These are phyloP conservation scores for Rhopalosiphum padi DNA, from an alignment of 1,140 invertebrate genomes.

Conservation along the genomic window DNA sequence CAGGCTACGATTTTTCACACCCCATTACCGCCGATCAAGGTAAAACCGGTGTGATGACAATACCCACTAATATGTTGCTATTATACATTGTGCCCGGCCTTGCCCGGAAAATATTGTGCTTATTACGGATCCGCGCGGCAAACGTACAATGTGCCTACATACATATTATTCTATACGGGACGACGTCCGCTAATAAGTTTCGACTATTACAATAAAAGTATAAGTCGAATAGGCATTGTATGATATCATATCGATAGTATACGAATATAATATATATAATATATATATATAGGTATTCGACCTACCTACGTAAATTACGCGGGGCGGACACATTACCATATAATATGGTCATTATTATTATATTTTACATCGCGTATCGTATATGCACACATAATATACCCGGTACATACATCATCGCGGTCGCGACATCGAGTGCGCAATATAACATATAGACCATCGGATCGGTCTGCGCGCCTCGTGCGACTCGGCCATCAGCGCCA, in stretches of 20 bases:
- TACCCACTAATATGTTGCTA: not conserved
- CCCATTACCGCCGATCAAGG: not conserved
- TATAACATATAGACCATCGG: not conserved
- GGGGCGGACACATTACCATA: not conserved
- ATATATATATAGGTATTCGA: not conserved
- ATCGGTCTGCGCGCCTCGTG: too few relatives aligned
- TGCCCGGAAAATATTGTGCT: not conserved
- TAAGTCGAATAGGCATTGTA: not conserved
- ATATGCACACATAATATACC: too few relatives aligned
- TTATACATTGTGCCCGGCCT: not conserved
- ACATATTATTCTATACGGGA: not conserved
- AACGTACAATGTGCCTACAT: too few relatives aligned
- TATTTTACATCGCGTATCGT: not conserved
- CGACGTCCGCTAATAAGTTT: not conserved
- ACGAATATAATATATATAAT: not conserved
- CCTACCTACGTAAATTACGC: not conserved
- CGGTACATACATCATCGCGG: not conserved
- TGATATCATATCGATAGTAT: not conserved
- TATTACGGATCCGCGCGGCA: not conserved
- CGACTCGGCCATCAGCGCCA: not conserved
- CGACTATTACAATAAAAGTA: not conserved
- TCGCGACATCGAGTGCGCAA: not conserved
- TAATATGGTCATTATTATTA: not conserved
- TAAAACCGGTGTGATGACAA: not conserved
- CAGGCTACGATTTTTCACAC: not conserved